Percentiles rank a stretch among this genome's conserved stretches.
These are phyloP conservation scores for Calameuta filiformis DNA, from an alignment of 2,888 invertebrate genomes.

Conservation along the genomic window DNA sequence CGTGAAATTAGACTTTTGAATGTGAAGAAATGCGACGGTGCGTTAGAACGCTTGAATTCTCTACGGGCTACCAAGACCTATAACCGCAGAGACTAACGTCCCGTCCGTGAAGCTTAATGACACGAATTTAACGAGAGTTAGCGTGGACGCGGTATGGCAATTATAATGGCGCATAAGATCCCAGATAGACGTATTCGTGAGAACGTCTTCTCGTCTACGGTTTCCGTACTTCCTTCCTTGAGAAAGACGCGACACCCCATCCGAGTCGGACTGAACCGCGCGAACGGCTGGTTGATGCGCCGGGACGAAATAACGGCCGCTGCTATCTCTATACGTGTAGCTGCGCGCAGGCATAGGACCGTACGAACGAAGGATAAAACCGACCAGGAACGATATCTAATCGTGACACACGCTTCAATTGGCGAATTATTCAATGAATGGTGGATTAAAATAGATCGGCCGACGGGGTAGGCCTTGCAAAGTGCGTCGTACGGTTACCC, in stretches of 20 bases:
- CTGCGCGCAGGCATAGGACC: too few species aligned
- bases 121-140: slow-evolving; percentile 52
- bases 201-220: background rate
- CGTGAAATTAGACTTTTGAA: too few species aligned
- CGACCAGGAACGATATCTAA: too few species aligned
- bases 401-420: too few species aligned
- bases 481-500: background rate
- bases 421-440: too few species aligned
- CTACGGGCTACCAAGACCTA: too few species aligned
- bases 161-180: slow-evolving; percentile 46
- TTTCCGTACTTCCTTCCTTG: slow-evolving; percentile 4
- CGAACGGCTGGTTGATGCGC: background rate
- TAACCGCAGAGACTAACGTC: slow-evolving; percentile 4
- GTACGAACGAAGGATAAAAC: too few species aligned
- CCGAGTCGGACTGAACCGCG: background rate
- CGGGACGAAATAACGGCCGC: too few species aligned
- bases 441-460: too few species aligned
- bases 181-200: slow-evolving; percentile 31
- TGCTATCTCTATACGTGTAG: too few species aligned
- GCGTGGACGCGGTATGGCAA: slow-evolving; percentile 46
- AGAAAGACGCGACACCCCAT: background rate
- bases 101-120: slow-evolving; percentile 41
- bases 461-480: background rate
- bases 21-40: too few species aligned
- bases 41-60: too few species aligned